Percentiles rank a stretch among this genome's conserved stretches.
Evolutionary conservation across 2,113 vertebrate genomes (phyloP).

Genomic region (Ciconia maguari): DNA sequence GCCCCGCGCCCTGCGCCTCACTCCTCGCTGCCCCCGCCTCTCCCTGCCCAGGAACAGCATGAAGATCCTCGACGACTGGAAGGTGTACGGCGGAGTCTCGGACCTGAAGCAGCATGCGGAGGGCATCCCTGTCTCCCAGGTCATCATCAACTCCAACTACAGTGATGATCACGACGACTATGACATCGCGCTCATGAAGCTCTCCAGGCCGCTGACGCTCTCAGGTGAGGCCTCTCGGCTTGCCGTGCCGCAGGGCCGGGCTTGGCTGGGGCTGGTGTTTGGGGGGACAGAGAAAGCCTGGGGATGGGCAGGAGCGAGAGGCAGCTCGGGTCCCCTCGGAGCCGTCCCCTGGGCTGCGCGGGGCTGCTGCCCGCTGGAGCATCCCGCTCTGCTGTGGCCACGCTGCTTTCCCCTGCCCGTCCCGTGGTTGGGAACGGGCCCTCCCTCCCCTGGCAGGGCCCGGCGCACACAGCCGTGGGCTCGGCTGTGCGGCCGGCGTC

Average conservation of each 20-base stretch:
- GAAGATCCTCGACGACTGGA: conserved; percentile 72
- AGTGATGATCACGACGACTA: conserved; percentile 74
- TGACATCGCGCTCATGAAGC: conserved; percentile 85
- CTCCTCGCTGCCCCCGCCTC: not conserved
- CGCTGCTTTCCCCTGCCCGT: not conserved
- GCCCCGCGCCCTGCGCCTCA: not conserved
- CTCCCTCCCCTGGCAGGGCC: not conserved
- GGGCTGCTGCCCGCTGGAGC: not conserved
- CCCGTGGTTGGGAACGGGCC: accelerated
- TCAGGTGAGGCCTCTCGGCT: conserved; percentile 62
- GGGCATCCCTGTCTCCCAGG: conserved; percentile 72
- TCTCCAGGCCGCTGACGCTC: conserved; percentile 73
- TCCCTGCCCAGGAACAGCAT: conserved; percentile 40
- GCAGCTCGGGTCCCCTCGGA: accelerated
- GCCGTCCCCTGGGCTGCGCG: accelerated
- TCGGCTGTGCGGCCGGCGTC: not conserved
- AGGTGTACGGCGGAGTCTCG: conserved; percentile 77
- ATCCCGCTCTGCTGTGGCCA: not conserved
- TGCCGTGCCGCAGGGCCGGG: accelerated
- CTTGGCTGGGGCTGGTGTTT: not conserved
- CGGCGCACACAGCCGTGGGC: accelerated
- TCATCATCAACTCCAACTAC: conserved; percentile 85
- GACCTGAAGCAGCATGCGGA: conserved; percentile 65
- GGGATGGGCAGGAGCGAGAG: not conserved
- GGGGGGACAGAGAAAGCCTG: not conserved